phyloP scores from a whole-genome alignment of 2,797 vertebrate genomes.

The Melanotaenia nigrans region DNA sequence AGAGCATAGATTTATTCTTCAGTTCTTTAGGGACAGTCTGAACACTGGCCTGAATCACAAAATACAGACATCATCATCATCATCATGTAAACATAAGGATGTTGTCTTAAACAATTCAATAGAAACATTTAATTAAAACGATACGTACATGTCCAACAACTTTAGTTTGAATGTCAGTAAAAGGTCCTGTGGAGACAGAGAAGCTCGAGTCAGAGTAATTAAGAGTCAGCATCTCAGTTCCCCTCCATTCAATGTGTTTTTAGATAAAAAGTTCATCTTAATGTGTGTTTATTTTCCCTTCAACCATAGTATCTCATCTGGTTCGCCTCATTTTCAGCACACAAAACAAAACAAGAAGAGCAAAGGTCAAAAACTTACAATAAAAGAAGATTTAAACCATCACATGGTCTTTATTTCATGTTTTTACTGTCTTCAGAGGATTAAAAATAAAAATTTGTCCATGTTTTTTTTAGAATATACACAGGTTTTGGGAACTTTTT shows the following conservation, averaged over 20 bases:
- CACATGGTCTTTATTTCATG: too few species aligned
- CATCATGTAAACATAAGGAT: background rate
- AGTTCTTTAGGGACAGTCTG: slow-evolving; percentile 89
- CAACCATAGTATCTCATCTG: background rate
- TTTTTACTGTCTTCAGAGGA: too few species aligned
- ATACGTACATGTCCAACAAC: slow-evolving; percentile 90
- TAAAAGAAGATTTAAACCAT: too few species aligned
- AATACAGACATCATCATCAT: background rate
- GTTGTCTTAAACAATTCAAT: background rate
- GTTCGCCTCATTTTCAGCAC: too few species aligned
- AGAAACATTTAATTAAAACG: background rate
- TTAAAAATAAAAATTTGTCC: too few species aligned
- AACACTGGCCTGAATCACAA: slow-evolving; percentile 83
- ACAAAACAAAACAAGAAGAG: too few species aligned
- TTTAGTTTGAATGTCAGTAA: slow-evolving; percentile 86
- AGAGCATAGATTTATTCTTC: slow-evolving; percentile 93
- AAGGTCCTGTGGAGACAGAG: slow-evolving; percentile 76
- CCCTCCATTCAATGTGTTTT: too few species aligned
- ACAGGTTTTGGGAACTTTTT: too few species aligned
- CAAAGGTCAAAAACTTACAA: too few species aligned
- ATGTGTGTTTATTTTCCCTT: background rate
- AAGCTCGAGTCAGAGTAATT: background rate
- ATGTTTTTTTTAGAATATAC: too few species aligned
- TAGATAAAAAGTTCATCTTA: background rate
- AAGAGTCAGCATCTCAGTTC: too few species aligned